These are phyloP conservation scores for Antedon mediterranea DNA, from an alignment of 53 echinoderm and acorn worm species.

Conservation along the genomic window DNA sequence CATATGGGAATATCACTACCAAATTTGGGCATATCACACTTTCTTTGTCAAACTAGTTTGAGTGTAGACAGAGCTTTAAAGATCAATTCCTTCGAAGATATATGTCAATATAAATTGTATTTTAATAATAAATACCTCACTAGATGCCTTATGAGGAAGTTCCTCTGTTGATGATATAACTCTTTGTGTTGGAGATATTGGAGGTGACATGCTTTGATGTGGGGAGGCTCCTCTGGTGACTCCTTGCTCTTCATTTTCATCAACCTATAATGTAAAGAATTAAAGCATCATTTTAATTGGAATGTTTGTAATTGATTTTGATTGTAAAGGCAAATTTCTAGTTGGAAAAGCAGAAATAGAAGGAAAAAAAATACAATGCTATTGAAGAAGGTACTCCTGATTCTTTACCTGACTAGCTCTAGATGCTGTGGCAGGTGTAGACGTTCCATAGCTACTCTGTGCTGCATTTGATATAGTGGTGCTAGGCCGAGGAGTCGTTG, in stretches of 20 bases:
- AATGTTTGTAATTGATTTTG: too few species aligned
- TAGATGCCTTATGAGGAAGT: slow-evolving; percentile 43
- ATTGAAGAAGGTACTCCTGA: background rate
- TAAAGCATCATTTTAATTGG: too few species aligned
- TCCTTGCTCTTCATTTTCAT: slow-evolving; percentile 63
- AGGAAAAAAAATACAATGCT: too few species aligned
- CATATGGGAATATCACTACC: too few species aligned
- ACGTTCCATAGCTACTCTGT: slow-evolving; percentile 58
- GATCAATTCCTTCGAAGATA: too few species aligned
- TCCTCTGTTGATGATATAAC: slow-evolving; percentile 46
- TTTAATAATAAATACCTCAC: slow-evolving; percentile 35
- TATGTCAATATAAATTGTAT: too few species aligned
- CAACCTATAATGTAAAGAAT: background rate
- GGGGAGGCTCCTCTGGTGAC: slow-evolving; percentile 54
- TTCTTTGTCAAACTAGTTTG: too few species aligned
- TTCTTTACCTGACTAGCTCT: slow-evolving; percentile 52
- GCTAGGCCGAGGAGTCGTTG: slow-evolving; percentile 78
- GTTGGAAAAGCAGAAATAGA: too few species aligned
- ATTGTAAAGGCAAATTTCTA: too few species aligned
- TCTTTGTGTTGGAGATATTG: slow-evolving; percentile 53
- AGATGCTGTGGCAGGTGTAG: slow-evolving; percentile 60
- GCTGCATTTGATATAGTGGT: slow-evolving; percentile 61
- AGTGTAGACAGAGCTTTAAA: too few species aligned
- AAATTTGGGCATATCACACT: too few species aligned
- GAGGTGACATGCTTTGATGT: slow-evolving; percentile 44